Evolutionary conservation across 1,140 invertebrate genomes (phyloP).

Genomic region (Mizuhopecten yessoensis): DNA sequence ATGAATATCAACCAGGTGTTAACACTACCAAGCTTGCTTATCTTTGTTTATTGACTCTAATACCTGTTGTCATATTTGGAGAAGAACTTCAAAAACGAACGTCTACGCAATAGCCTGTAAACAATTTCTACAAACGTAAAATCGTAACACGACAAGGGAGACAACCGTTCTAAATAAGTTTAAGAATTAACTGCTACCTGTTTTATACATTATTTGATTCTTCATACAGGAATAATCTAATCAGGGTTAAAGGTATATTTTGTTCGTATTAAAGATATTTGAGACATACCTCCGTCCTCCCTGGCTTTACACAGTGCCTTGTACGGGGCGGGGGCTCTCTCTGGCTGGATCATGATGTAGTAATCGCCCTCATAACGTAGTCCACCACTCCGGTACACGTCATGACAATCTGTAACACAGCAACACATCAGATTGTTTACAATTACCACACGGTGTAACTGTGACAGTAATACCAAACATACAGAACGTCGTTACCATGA

Average conservation of each 20-base stretch:
- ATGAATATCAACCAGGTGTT: neutral
- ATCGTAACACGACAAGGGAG: neutral
- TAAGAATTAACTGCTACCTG: no score
- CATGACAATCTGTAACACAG: slow-evolving; percentile 73
- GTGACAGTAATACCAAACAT: no score
- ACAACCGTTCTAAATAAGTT: neutral
- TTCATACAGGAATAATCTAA: no score
- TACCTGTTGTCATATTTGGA: no score
- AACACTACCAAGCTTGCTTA: neutral
- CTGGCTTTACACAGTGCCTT: slow-evolving; percentile 91
- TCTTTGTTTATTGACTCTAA: neutral
- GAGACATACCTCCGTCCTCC: slow-evolving; percentile 86
- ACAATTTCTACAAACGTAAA: no score
- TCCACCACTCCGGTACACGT: slow-evolving; percentile 73
- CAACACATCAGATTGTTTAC: no score
- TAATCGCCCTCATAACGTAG: slow-evolving; percentile 77
- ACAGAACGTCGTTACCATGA: no score
- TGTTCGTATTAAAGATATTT: neutral
- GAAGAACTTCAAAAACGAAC: no score
- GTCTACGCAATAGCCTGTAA: no score
- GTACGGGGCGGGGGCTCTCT: slow-evolving; percentile 87
- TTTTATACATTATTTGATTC: no score
- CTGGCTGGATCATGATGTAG: slow-evolving; percentile 88
- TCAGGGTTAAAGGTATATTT: no score
- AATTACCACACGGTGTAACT: no score